Conservation (phyloP, 1,140 invertebrate species). For the Trachymyrmex cornetzi region DNA sequence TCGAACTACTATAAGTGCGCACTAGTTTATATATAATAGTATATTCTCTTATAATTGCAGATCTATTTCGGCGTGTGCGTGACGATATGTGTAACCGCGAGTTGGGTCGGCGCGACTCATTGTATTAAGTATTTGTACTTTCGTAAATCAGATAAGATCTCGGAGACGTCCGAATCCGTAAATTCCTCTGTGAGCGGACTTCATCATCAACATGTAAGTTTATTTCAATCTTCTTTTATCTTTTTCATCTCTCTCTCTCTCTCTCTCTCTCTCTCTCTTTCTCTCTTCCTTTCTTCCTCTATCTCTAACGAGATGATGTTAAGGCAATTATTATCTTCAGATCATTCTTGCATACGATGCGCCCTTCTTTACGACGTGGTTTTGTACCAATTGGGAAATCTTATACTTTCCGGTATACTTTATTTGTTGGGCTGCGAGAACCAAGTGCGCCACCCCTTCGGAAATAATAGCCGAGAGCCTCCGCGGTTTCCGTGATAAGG, state of each 20-base stretch:
- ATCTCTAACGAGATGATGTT: not conserved
- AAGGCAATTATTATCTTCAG: constrained; percentile 78
- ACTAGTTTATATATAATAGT: no score
- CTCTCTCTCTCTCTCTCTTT: no score
- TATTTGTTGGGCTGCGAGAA: constrained; percentile 90
- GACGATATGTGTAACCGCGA: constrained; percentile 93
- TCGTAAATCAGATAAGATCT: constrained; percentile 83
- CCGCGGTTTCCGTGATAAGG: constrained; percentile 94
- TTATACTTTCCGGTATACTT: constrained; percentile 96
- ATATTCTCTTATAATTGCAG: constrained; percentile 87
- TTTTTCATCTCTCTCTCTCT: not conserved
- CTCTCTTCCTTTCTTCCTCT: no score
- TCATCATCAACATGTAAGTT: constrained; percentile 84
- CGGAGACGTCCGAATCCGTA: constrained; percentile 77
- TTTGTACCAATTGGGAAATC: constrained; percentile 96
- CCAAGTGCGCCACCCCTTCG: constrained; percentile 91
- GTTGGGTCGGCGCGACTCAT: constrained; percentile 96
- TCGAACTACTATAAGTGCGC: no score
- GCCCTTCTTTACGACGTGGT: constrained; percentile 98
- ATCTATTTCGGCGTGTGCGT: constrained; percentile 95
- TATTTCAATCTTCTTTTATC: not conserved
- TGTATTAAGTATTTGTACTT: constrained; percentile 95
- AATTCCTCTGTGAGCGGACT: constrained; percentile 83
- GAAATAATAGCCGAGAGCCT: constrained; percentile 93
- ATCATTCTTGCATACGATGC: constrained; percentile 91